phyloP scores from a whole-genome alignment of 2,888 invertebrate genomes.

The Epinotia brunnichana region DNA sequence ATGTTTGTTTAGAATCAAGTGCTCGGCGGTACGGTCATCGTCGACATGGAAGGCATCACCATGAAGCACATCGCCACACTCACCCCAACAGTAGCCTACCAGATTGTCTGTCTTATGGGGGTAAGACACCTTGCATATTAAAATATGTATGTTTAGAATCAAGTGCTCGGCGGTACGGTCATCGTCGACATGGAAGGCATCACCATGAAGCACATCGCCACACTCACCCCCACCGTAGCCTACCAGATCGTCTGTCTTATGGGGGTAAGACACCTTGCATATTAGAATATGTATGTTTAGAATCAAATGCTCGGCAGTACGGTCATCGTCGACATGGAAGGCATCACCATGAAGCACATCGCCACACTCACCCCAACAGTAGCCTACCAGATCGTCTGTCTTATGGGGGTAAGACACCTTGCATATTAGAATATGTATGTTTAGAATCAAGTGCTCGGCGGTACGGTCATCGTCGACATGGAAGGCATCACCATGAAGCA shows the following conservation, averaged over 20 bases:
- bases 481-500: conserved; percentile 67
- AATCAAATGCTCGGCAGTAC: conserved; percentile 69
- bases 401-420: conserved; percentile 67
- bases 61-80: conserved; percentile 66
- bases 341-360: conserved; percentile 65
- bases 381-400: conserved; percentile 72
- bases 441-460: conserved; percentile 70
- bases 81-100: conserved; percentile 74
- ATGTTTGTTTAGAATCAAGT: conserved; percentile 71
- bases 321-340: conserved; percentile 69
- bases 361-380: conserved; percentile 70
- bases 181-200: conserved; percentile 71
- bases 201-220: conserved; percentile 64
- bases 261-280: conserved; percentile 62
- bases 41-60: conserved; percentile 69
- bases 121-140: conserved; percentile 53
- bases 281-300: conserved; percentile 49
- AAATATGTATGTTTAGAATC: conserved; percentile 60
- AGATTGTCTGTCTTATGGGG: conserved; percentile 72
- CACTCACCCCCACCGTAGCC: conserved; percentile 71
- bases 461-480: conserved; percentile 68
- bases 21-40: conserved; percentile 65
- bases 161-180: conserved; percentile 67
- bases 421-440: no score
- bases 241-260: conserved; percentile 72